Conservation (phyloP, 2,888 invertebrate species). For the Idaea straminata region DNA sequence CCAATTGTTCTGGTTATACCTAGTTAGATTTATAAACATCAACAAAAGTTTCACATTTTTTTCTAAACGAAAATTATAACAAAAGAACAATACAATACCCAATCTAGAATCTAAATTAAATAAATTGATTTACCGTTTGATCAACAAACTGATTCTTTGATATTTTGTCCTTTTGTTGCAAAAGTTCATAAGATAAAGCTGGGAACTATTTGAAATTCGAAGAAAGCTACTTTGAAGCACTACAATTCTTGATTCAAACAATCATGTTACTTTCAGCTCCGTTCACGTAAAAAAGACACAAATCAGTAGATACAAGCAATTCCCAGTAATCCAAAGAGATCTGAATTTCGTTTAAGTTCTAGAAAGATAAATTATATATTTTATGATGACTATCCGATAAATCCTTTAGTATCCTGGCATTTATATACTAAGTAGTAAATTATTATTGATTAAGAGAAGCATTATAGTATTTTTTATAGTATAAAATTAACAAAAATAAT, state of each 20-base stretch:
- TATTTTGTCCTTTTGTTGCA: slow-evolving; percentile 20
- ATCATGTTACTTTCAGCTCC: slow-evolving; percentile 20
- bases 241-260: slow-evolving; percentile 21
- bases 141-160: slow-evolving; percentile 22
- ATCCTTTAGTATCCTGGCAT: background rate
- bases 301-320: slow-evolving; percentile 49
- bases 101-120: background rate
- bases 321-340: slow-evolving; percentile 57
- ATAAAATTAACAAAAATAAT: too few species aligned
- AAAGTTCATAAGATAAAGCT: slow-evolving; percentile 19
- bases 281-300: slow-evolving; percentile 44
- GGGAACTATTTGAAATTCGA: slow-evolving; percentile 21
- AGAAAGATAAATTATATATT: slow-evolving; percentile 50
- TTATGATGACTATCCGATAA: slow-evolving; percentile 39
- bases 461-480: too few species aligned
- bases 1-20: background rate
- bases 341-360: slow-evolving; percentile 49
- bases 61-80: background rate
- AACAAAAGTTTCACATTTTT: background rate
- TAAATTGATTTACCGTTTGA: slow-evolving; percentile 14
- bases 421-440: background rate
- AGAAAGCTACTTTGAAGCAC: slow-evolving; percentile 22
- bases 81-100: background rate
- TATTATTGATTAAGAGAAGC: background rate
- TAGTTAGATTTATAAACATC: too few species aligned